Evolutionary conservation across 2,888 invertebrate species (phyloP), one percentile per base, ranked within the genome.

Genomic region (Gymnocheta viridis): DNA sequence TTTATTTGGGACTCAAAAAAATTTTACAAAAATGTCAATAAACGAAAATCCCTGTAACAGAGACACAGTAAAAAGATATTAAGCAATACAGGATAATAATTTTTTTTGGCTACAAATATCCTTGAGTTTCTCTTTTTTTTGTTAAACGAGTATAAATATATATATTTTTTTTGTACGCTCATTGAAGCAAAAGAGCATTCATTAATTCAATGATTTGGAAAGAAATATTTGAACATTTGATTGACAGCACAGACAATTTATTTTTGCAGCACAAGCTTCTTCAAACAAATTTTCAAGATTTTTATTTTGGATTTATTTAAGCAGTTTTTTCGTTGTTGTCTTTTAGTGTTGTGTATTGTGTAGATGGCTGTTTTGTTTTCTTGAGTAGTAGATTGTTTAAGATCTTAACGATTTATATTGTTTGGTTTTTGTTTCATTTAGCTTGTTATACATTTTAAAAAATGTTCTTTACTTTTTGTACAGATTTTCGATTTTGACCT

Each of bases 141-240:
- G 51, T 5, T 19, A 35, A 60, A 58, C 17, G 32, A 44, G n/a
- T 9, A 58, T 47, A n/a, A 24, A 49, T 32, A 49, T 35, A 14
- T 80, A 66, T 32, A 7, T 60, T 76, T 70, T 70, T 67, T 49
- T 27, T 70, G 24, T 82, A 27, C 58, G 74, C 66, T 82, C 78
- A 82, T 80, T 85, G 79, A 69, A 70, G 79, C 81, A 80, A 85
- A 84, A 85, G 86, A 86, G 87, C 88, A 87, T 88, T 90, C 88
- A 88, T 88, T 88, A 88, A 89, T 88, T 91, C 90, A 91, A 83
- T 91, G 90, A 89, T 89, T 90, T 88, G 90, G 90, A 91, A 91
- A 89, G 86, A 88, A 88, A 90, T 89, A 89, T 90, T 90, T 90
- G 89, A 89, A 89, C 90, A 89, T 91, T 89, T 91, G 90, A 89